Evolutionary conservation across 2,888 invertebrate genomes (phyloP).

Genomic region (Dicyrtoma fusca): DNA sequence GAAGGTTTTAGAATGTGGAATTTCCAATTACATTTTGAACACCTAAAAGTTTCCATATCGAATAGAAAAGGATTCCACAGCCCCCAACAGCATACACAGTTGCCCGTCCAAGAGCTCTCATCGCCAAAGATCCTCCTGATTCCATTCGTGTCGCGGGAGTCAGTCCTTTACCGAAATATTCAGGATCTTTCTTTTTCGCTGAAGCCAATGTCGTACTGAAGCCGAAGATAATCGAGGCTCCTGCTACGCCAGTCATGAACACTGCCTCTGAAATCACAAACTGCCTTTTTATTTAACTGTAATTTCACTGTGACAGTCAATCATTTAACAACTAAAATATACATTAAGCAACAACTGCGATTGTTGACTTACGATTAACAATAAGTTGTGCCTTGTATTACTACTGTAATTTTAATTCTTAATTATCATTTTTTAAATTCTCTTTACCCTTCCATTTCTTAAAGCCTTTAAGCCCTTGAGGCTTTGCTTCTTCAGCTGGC

Average conservation of each 20-base stretch:
- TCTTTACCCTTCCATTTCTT: no score
- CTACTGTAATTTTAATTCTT: no score
- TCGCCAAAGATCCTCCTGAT: constrained; percentile 75
- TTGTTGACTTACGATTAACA: no score
- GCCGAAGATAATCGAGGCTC: constrained; percentile 77
- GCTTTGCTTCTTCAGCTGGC: no score
- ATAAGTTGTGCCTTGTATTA: no score
- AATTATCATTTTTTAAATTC: no score
- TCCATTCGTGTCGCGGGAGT: constrained; percentile 67
- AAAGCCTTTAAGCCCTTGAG: no score
- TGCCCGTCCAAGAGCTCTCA: constrained; percentile 85
- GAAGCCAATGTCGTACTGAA: constrained; percentile 78
- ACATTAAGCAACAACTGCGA: not conserved
- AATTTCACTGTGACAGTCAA: no score
- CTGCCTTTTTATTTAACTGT: not conserved
- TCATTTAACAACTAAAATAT: not conserved
- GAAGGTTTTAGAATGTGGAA: no score
- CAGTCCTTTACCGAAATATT: constrained; percentile 72
- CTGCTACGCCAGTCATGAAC: constrained; percentile 74
- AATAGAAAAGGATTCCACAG: constrained; percentile 77
- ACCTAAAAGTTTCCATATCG: constrained; percentile 86
- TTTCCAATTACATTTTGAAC: constrained; percentile 72
- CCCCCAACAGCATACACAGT: constrained; percentile 84
- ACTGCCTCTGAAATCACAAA: constrained; percentile 67
- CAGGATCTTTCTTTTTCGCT: constrained; percentile 78